Base-by-base conservation (phyloP, 2,888 invertebrate genomes). In the Limulus polyphemus region DNA sequence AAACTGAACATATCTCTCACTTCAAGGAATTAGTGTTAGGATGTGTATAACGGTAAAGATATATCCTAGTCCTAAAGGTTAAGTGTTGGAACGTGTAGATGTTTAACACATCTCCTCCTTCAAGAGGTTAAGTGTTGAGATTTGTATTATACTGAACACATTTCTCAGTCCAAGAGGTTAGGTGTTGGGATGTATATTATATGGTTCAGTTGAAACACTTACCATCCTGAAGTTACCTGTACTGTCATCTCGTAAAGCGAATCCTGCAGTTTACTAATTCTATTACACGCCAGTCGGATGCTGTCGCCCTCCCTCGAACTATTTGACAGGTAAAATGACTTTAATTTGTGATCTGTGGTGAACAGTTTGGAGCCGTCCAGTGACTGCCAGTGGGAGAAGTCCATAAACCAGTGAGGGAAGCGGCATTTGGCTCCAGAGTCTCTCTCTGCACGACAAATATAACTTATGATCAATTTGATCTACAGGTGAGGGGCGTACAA, bases 191-290 rank as follows among this genome's bases (percentile, higher is more conserved):
- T 7, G 7, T 32, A 7, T 7, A 32, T 32, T 32, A 32, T 32
- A 32, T 32, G 5, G 3, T 32, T 32, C 32, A 32, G 32, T 32
- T 32, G 32, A 32, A 32, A 32, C 32, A 49, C 67, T 63, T 60
- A 69, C 69, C 69, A 69, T 54, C 68, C 68, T 10, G 64, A 62
- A 11, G 69, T 69, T 14, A 67, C 63, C 50, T 69, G 69, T 4
- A 69, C 67, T 11, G 68, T 62, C 14, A 63, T 65, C 49, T 69
- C 64, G 12, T 63, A 61, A 17, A 62, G 64, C 5, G 55, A 57
- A 48, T 57, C 58, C 49, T 57, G 55, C 49, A 55, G 58, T n/a
- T 65, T 54, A 49, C 61, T 60, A 1, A 32, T 32, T 7, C 32
- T 32, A 10, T 60, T 62, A 58, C 69, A 69, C n/a, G 61, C 64